Base-by-base conservation (phyloP, 2,888 invertebrate genomes). In the Watsonalla binaria region DNA sequence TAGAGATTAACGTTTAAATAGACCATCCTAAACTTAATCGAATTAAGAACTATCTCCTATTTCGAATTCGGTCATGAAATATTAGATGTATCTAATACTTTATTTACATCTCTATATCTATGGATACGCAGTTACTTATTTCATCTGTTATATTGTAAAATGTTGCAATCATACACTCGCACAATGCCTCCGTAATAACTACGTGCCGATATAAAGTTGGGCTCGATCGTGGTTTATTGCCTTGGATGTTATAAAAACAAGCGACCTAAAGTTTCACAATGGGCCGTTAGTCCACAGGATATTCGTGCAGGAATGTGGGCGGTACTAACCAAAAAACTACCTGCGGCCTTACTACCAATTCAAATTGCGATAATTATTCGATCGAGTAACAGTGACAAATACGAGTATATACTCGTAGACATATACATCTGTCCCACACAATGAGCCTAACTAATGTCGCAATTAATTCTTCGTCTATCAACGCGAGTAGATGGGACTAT, bases 231-330 rank as follows among this genome's bases (percentile, higher is more conserved):
- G 9, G n/a, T 33, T 52, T 39, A 34, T 35, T 34, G 45, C 5
- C 6, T 45, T n/a, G 14, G 52, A 61, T 56, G 56, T 61, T 42
- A 11, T 42, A 59, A 55, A 60, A 63, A 61, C 57, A 57, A 66
- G 63, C 62, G 61, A 62, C 57, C 62, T 72, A 70, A 76, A 72
- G 65, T 66, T 59, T 66, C 63, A 81, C 80, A 81, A 82, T 81
- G 59, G 73, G 72, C 68, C 63, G 72, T 79, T 76, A 78, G 65
- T 51, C 54, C 66, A 52, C 73, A 73, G 75, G 70, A 72, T 75
- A 60, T 53, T 58, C 74, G 73, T 74, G 74, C 62, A 57, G 70
- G 78, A 71, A 76, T 74, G 75, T 61, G 52, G 58, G 62, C 54
- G 47, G 51, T 53, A 13, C 46, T 46, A 47, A 13, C 46, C 48